A percentile compares a stretch with the other conserved stretches of the same genome.
Evolutionary conservation across 2,113 vertebrate species (phyloP).

Genomic region (Gobius niger): DNA sequence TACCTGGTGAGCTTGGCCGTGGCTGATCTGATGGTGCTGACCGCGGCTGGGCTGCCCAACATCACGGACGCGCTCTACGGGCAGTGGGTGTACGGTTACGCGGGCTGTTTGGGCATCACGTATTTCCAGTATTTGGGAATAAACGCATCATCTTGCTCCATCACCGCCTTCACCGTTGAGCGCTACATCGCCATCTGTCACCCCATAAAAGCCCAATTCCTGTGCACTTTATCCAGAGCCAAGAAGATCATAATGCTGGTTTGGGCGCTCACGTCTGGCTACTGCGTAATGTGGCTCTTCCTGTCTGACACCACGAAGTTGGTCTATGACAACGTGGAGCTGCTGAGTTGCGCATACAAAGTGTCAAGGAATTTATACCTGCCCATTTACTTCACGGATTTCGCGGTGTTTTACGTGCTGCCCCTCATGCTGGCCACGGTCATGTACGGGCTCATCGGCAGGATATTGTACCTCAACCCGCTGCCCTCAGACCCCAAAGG

Average conservation of each 20-base stretch:
- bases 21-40: conserved; percentile 94
- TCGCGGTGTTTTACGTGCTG: conserved; percentile 90
- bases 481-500: conserved; percentile 87
- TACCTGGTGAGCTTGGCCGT: conserved; percentile 95
- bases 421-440: conserved; percentile 91
- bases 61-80: conserved; percentile 90
- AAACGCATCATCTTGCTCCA: conserved; percentile 96
- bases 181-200: conserved; percentile 98
- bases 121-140: conserved; percentile 97
- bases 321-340: conserved; percentile 82
- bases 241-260: conserved; percentile 95
- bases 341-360: conserved; percentile 89
- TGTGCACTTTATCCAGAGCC: conserved; percentile 94
- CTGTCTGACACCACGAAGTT: conserved; percentile 86
- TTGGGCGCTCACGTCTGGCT: conserved; percentile 91
- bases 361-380: conserved; percentile 90
- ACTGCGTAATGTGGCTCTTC: conserved; percentile 97
- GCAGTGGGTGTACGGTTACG: conserved; percentile 93
- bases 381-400: conserved; percentile 96
- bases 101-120: conserved; percentile 91
- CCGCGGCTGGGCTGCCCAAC: conserved; percentile 93
- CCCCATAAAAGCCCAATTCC: conserved; percentile 94
- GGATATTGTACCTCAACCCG: conserved; percentile 92
- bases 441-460: conserved; percentile 92
- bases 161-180: conserved; percentile 96